These are phyloP conservation scores for Atethmia centrago DNA, from an alignment of 2,888 invertebrate species.

Conservation along the genomic window DNA sequence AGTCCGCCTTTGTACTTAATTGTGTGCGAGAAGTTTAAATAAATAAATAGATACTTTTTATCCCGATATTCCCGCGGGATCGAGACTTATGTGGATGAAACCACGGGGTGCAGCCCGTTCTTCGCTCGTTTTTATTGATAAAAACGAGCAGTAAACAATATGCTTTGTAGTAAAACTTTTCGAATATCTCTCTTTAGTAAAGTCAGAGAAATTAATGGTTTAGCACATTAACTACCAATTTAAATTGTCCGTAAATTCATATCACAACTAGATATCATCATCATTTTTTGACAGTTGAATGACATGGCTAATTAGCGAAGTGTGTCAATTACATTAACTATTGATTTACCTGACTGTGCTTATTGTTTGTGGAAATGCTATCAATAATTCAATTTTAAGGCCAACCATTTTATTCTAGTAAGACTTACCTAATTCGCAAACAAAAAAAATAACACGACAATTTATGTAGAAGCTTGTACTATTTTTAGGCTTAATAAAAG, in stretches of 20 bases:
- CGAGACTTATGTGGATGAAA: too few relatives aligned
- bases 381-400: neutral
- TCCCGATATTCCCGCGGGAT: too few relatives aligned
- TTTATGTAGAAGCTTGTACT: conserved; percentile 32
- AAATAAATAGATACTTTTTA: too few relatives aligned
- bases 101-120: too few relatives aligned
- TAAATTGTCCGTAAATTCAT: neutral
- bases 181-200: neutral
- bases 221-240: neutral
- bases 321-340: neutral
- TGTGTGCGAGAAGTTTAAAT: too few relatives aligned
- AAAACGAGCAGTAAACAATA: neutral
- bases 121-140: too few relatives aligned
- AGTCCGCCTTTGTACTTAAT: too few relatives aligned
- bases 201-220: neutral
- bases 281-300: neutral
- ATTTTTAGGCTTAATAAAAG: conserved; percentile 54
- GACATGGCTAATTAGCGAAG: neutral
- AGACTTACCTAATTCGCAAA: neutral
- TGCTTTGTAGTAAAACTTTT: neutral
- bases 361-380: neutral
- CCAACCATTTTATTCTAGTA: neutral
- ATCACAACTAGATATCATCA: too few relatives aligned
- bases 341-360: neutral
- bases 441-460: conserved; percentile 21